Conservation (phyloP, 1,140 invertebrate genomes). For the Orius insidiosus region DNA sequence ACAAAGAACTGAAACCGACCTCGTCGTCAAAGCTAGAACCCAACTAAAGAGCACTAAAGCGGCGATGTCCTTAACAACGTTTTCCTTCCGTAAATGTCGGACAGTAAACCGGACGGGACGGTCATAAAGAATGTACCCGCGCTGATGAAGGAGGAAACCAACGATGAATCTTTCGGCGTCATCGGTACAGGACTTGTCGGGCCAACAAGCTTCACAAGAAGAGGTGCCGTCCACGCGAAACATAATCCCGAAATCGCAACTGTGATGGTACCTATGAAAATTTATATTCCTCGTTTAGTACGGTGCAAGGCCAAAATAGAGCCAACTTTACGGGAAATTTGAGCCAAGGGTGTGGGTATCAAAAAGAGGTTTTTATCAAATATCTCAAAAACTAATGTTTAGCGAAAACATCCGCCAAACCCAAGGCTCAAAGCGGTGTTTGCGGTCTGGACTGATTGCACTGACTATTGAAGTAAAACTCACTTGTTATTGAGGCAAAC, state of each 20-base stretch:
- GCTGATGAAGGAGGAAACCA: constrained; percentile 11
- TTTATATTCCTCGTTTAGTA: too few species aligned
- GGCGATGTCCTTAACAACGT: constrained; percentile 50
- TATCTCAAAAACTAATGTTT: too few species aligned
- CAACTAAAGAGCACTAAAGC: constrained; percentile 49
- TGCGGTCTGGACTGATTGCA: too few species aligned
- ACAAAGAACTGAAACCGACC: constrained; percentile 33
- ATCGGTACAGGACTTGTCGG: constrained; percentile 7
- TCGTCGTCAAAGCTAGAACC: constrained; percentile 33
- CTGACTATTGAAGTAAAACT: too few species aligned
- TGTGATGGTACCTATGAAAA: constrained; percentile 3
- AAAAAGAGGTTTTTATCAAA: too few species aligned
- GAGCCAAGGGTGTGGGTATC: too few species aligned
- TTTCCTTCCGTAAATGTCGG: constrained; percentile 16
- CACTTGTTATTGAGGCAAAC: too few species aligned
- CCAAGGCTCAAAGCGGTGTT: too few species aligned
- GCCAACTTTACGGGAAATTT: too few species aligned
- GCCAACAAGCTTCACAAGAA: neutral
- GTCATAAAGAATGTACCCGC: constrained; percentile 9
- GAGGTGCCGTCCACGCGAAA: constrained; percentile 13
- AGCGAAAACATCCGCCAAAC: too few species aligned
- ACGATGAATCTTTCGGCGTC: constrained; percentile 11
- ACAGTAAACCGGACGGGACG: constrained; percentile 26
- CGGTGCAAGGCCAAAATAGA: too few species aligned
- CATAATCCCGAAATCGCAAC: constrained; percentile 6